phyloP scores from a whole-genome alignment of 2,797 vertebrate species.

The Sebastiscus albofasciatus region DNA sequence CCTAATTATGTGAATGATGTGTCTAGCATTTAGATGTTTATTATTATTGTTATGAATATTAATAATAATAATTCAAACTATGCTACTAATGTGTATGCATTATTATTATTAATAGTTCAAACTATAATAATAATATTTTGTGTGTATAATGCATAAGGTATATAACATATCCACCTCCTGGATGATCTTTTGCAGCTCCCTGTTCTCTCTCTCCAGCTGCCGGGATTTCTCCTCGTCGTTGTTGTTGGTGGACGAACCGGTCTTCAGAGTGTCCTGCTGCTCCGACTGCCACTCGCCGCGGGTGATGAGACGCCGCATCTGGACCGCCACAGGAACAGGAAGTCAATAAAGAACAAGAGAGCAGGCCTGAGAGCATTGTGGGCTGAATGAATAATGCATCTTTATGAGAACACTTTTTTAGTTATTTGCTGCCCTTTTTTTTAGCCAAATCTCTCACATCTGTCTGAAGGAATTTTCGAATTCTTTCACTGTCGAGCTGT shows the following conservation, averaged over 20 bases:
- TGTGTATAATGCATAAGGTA: background rate
- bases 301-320: conserved; percentile 96
- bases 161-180: conserved; percentile 84
- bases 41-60: background rate
- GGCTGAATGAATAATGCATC: conserved; percentile 27
- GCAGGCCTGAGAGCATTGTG: background rate
- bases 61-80: background rate
- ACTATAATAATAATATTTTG: background rate
- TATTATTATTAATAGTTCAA: no score
- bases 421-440: conserved; percentile 3
- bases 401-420: background rate
- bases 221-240: conserved; percentile 97
- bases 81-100: background rate
- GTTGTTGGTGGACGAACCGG: conserved; percentile 96
- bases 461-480: background rate
- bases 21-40: background rate
- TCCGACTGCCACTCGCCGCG: conserved; percentile 97
- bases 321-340: conserved; percentile 15
- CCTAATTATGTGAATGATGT: background rate
- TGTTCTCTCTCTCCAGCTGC: conserved; percentile 93
- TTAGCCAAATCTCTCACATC: background rate
- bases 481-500: background rate
- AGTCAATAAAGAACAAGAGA: conserved; percentile 25
- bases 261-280: conserved; percentile 98
- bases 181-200: conserved; percentile 95